phyloP scores from a whole-genome alignment of 2,797 vertebrate species.

The Semaprochilodus insignis region DNA sequence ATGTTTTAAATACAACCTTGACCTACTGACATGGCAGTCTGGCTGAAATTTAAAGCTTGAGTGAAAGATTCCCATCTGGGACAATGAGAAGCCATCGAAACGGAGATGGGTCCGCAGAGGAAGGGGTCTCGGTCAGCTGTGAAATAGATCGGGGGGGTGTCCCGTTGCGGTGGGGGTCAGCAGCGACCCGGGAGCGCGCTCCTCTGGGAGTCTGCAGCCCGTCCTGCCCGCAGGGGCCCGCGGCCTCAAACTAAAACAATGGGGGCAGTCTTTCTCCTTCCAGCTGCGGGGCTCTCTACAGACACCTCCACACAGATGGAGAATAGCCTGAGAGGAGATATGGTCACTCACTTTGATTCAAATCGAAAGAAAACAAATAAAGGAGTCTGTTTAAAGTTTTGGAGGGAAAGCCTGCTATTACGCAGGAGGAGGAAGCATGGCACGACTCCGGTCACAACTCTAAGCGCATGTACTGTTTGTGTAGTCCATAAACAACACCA shows the following conservation, averaged over 20 bases:
- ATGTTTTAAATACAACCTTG: background rate
- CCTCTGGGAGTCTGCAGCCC: constrained; percentile 72
- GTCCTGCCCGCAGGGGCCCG: constrained; percentile 69
- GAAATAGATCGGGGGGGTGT: constrained; percentile 68
- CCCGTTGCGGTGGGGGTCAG: constrained; percentile 63
- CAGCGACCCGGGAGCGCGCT: constrained; percentile 56
- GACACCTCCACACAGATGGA: constrained; percentile 53
- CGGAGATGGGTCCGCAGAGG: constrained; percentile 52
- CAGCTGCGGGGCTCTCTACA: constrained; percentile 46
- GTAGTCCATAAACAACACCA: constrained; percentile 7
- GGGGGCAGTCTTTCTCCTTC: constrained; percentile 60
- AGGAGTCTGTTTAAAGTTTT: constrained; percentile 9
- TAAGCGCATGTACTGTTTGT: background rate
- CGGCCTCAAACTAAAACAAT: constrained; percentile 71
- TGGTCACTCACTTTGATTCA: background rate
- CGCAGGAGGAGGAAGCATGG: background rate
- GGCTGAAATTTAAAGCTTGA: constrained; percentile 22
- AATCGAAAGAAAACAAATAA: constrained; percentile 19
- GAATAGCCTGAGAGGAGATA: constrained; percentile 41
- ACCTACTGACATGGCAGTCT: background rate
- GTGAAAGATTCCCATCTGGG: constrained; percentile 48
- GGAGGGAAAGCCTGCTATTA: background rate
- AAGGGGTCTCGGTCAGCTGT: constrained; percentile 68
- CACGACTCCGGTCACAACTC: constrained; percentile 12
- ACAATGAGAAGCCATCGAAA: constrained; percentile 31